Conservation (phyloP, 1,140 invertebrate species). For the Octopus bimaculoides region DNA sequence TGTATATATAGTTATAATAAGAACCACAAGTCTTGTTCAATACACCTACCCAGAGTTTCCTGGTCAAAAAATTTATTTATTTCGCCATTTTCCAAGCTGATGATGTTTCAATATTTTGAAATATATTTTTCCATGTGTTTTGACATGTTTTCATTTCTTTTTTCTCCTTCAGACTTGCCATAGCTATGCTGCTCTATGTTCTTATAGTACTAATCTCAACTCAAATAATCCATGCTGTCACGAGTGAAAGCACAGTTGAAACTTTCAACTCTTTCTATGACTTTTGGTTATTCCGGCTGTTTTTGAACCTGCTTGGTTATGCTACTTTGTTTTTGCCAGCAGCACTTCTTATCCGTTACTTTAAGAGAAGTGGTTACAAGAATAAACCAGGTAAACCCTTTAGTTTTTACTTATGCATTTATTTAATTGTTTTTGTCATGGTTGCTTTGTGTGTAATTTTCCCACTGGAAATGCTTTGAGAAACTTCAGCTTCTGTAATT, state of each 20-base stretch:
- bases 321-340: slow-evolving; percentile 83
- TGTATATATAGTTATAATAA: no score
- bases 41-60: no score
- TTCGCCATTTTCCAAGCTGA: no score
- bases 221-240: slow-evolving; percentile 3
- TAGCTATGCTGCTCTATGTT: neutral
- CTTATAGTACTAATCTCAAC: neutral
- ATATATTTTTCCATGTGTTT: neutral
- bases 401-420: no score
- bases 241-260: neutral
- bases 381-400: slow-evolving; percentile 70
- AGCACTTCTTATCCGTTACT: slow-evolving; percentile 79
- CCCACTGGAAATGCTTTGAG: no score
- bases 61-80: no score
- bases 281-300: slow-evolving; percentile 73
- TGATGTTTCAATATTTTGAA: no score
- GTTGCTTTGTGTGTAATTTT: no score
- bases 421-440: no score
- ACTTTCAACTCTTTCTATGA: slow-evolving; percentile 44
- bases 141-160: neutral
- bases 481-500: no score
- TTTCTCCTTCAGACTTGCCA: neutral
- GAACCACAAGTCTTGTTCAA: no score
- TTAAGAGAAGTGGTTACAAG: slow-evolving; percentile 76
- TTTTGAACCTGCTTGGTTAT: slow-evolving; percentile 83